Conservation (phyloP, 2,113 vertebrate species). For the Muntiacus reevesi region DNA sequence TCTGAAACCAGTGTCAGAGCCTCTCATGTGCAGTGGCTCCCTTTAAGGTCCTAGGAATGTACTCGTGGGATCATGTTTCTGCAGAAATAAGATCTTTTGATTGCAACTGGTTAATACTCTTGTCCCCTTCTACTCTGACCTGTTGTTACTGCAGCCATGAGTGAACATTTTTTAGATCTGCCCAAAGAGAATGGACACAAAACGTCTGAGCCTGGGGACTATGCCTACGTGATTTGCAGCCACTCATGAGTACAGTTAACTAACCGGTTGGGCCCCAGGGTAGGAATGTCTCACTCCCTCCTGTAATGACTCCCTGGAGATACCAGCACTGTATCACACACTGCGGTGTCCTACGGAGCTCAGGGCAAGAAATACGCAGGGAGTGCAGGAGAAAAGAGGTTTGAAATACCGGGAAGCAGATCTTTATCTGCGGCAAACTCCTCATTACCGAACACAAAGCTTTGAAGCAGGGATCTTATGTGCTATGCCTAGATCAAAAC, state of each 20-base stretch:
- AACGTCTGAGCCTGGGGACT: neutral
- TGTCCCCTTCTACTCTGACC: neutral
- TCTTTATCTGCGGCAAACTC: neutral
- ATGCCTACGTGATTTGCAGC: neutral
- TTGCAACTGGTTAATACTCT: neutral
- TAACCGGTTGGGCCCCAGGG: neutral
- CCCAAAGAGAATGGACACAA: neutral
- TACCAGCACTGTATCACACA: neutral
- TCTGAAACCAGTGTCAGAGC: neutral
- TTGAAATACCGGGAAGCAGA: neutral
- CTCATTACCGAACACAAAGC: neutral
- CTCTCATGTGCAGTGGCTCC: neutral
- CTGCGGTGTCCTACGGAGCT: too few relatives aligned
- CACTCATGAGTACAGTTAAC: neutral
- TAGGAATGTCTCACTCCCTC: neutral
- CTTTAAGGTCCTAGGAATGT: neutral
- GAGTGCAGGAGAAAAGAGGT: neutral
- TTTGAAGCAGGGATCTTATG: neutral
- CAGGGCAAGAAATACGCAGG: neutral
- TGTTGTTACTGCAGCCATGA: neutral
- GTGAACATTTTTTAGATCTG: neutral
- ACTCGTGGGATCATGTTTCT: neutral
- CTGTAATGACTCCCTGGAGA: neutral
- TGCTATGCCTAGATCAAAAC: neutral
- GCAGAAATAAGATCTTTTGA: neutral